Base-by-base conservation (phyloP, 2,888 invertebrate species). In the Hirtodrosophila trivittata region DNA sequence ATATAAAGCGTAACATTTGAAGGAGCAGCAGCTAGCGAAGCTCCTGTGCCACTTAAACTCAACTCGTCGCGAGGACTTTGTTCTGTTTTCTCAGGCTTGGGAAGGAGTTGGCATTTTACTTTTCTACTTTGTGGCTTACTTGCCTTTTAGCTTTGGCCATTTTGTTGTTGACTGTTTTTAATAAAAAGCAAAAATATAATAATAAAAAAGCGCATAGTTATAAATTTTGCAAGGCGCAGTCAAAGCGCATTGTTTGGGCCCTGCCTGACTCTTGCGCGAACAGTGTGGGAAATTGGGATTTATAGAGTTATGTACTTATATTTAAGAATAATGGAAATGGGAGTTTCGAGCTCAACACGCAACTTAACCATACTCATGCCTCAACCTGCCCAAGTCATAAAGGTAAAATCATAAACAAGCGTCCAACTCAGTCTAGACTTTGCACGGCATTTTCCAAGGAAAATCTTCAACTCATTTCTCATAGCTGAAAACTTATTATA, bases 81-180 rank as follows among this genome's bases (percentile, higher is more conserved):
- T 32, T 56, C 67, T 51, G 54, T 52, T 80, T 57, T 54, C 58
- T 62, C 57, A 57, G 54, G 46, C 70, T 57, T 46, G 58, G 68
- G 18, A 67, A 73, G 56, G 69, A 80, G 82, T 84, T 80, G 85
- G 68, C 70, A 80, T 80, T 80, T 84, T 81, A 84, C 85, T 84
- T 80, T 81, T 81, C 70, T 71, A 84, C 78, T 80, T 80, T 80
- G 78, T 84, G 78, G 78, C 85, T 80, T 78, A 81, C 75, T 81
- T 84, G 82, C 85, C 82, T 83, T 81, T 84, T 78, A 67, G 77
- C 77, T 78, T 73, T 66, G 77, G 77, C 84, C 77, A 81, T 78
- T 78, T 60, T 71, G 68, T 38, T 80, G 77, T 66, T 76, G 76
- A 77, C 77, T 75, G 76, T 77, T 77, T 77, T 84, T 84, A 78